Base-by-base conservation (phyloP, 2,113 vertebrate species). In the Onychostoma macrolepis region DNA sequence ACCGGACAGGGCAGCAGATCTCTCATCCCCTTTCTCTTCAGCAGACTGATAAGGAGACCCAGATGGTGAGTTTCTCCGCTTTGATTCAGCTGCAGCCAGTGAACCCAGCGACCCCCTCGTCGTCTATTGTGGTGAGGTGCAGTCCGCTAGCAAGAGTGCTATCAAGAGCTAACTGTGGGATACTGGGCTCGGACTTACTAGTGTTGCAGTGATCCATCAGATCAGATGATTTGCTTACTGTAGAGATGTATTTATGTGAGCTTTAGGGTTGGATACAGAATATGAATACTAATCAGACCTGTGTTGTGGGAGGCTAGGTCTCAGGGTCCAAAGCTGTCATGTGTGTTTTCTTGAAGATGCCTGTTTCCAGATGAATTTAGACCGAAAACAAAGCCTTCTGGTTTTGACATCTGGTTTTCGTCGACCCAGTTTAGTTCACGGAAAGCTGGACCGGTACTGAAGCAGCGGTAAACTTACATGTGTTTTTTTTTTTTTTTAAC, bases 21-120 rank as follows among this genome's bases (percentile, higher is more conserved):
- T 88, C 26, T 53, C 86, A 72, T 84, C 83, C 87, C 36, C 89
- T 21, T 87, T 79, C 83, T 86, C 84, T 65, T 48, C 76, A 80
- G 85, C 89, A 76, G 90, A 26, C 69, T 41, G 67, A 90, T 76
- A 67, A 90, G 69, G 91, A 88, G 74, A 85, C 82, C 53, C 93
- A 94, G 92, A 96, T 95, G 94, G 95, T 95, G 91, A 95, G 94
- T 92, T 90, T 6, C 17, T 89, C 30, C 65, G 43, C 80, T 86
- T 26, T 80, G 48, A 75, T 83, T 86, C n/a, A 85, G 88, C 89
- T 77, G 89, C 90, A 89, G 92, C 80, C 89, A 88, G 87, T 75
- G 90, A 79, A 87, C 88, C 88, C 82, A 87, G 87, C 69, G 89
- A 84, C 89, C 86, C 90, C 92, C 87, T 61, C 83, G 19, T n/a